Base-by-base conservation (phyloP, 2,797 vertebrate genomes). In the Poeciliopsis paucimaculata region DNA sequence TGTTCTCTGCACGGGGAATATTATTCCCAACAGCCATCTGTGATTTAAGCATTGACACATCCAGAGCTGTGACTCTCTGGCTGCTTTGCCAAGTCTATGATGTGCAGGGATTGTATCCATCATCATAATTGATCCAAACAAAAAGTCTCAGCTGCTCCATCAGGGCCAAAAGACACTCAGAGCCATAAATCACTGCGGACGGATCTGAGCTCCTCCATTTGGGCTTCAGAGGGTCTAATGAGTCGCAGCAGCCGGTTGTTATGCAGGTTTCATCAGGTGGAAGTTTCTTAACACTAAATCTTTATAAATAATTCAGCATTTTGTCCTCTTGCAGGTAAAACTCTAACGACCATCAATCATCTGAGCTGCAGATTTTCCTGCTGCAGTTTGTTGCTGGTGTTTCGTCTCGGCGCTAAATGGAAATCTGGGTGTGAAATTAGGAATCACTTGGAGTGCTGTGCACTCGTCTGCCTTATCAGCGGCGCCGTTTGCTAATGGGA, bases 371-470 rank as follows among this genome's bases (percentile, higher is more conserved):
- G 64, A 10, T 26, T 26, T 68, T 23, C 26, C 41, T 43, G 41
- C 66, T 70, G 36, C 45, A 64, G 18, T 45, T 85, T 87, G 71
- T 73, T 83, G 76, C 72, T 76, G 68, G 55, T 66, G 73, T 51
- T 66, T 57, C 75, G 73, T 23, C 41, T 57, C 66, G 80, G 64
- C 36, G 41, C 71, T 47, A 71, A 76, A 82, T 72, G 66, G 75
- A 75, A 77, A 71, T 76, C 80, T 82, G 92, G 84, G 89, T 94
- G 93, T 95, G 93, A 94, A 94, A 94, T 93, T 92, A 82, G 82
- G 89, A 92, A 82, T 81, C 85, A 85, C 85, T 93, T 36, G 84
- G 64, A 89, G 89, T 74, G 68, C 89, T 79, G 51, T 83, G 86
- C 74, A 68, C 88, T 88, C 78, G 51, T 87, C 84, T 90, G 74